These are phyloP conservation scores for Rhaphigaster nebulosa DNA, from an alignment of 2,888 invertebrate species.

Conservation along the genomic window DNA sequence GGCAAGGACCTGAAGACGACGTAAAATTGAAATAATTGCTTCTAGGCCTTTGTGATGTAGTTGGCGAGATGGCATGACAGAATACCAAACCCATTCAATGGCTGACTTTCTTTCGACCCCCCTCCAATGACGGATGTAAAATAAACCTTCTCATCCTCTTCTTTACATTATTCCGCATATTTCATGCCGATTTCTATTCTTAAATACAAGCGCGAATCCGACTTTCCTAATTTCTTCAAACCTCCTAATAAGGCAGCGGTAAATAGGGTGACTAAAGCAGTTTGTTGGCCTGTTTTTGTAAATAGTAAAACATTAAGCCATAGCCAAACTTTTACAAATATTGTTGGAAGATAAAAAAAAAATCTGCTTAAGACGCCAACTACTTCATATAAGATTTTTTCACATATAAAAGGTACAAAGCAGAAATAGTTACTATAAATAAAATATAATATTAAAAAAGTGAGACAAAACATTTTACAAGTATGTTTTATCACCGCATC, in stretches of 20 bases:
- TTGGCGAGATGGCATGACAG: background rate
- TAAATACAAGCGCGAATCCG: background rate
- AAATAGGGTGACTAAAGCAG: background rate
- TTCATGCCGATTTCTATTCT: constrained; percentile 13
- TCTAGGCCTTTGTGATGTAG: background rate
- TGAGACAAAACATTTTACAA: background rate
- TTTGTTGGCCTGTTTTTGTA: background rate
- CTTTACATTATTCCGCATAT: constrained; percentile 31
- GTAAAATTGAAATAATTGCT: constrained; percentile 35
- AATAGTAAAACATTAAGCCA: background rate
- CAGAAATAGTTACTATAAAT: background rate
- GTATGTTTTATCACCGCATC: background rate
- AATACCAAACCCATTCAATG: background rate
- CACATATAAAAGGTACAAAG: background rate
- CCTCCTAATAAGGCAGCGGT: background rate
- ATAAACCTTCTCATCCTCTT: background rate
- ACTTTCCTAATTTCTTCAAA: constrained; percentile 18
- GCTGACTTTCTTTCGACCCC: constrained; percentile 8
- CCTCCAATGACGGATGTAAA: constrained; percentile 18
- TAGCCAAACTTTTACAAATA: background rate
- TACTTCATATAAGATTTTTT: background rate
- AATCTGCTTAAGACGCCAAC: background rate
- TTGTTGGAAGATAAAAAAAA: background rate
- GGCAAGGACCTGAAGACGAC: background rate
- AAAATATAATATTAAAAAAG: background rate